Conservation (phyloP, 2,797 vertebrate species). For the Crax fasciolata region DNA sequence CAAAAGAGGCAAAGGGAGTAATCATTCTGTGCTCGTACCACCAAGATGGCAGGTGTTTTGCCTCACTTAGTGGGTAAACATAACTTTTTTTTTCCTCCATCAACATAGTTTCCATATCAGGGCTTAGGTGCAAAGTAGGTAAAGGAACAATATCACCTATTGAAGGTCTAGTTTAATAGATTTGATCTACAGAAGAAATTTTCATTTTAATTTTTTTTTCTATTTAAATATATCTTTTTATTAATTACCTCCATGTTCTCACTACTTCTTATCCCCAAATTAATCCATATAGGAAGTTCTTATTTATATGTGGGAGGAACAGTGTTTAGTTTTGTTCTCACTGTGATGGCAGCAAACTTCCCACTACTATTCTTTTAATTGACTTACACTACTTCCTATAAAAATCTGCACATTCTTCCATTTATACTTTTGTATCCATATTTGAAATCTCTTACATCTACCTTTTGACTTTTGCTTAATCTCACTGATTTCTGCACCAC, state of each 20-base stretch:
- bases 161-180: background rate
- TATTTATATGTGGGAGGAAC: background rate
- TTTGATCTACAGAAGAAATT: background rate
- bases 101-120: background rate
- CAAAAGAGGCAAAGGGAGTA: background rate
- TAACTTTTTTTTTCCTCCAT: background rate
- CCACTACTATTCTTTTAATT: background rate
- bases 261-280: background rate
- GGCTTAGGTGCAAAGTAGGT: background rate
- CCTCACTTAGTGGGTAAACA: background rate
- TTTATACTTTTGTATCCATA: background rate
- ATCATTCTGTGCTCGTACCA: background rate
- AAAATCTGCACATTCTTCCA: conserved; percentile 13
- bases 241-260: background rate
- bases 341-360: background rate
- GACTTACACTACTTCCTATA: background rate
- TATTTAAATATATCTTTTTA: background rate
- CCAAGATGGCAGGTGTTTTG: background rate
- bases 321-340: background rate
- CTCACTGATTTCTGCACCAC: conserved; percentile 30
- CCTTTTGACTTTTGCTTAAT: conserved; percentile 70
- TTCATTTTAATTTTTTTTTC: background rate
- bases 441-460: conserved; percentile 33
- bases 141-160: background rate
- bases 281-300: background rate